Evolutionary conservation across 2,113 vertebrate species (phyloP).

Genomic region (Leptosomus discolor): DNA sequence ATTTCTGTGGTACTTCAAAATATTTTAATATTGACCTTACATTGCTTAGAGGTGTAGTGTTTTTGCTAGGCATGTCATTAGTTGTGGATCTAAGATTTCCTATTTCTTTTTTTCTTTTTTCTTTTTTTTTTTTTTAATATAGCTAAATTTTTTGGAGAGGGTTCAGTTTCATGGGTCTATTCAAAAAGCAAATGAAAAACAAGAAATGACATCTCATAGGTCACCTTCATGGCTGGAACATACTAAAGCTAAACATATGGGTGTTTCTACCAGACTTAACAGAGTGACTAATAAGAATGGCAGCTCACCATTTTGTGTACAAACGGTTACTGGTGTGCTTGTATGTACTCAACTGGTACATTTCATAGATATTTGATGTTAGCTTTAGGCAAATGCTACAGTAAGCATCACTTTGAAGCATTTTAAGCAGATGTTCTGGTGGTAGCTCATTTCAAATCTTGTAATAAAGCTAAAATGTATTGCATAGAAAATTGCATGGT

Average conservation of each 20-base stretch:
- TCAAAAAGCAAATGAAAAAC: background rate
- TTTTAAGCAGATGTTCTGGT: conserved; percentile 2
- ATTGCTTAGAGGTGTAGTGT: background rate
- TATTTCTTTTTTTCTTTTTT: background rate
- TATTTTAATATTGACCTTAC: background rate
- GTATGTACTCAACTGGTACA: background rate
- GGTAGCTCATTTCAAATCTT: background rate
- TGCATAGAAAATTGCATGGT: background rate
- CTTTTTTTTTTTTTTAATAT: background rate
- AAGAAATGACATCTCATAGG: background rate
- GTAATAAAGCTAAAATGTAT: background rate
- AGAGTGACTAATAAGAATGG: background rate
- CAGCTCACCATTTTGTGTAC: background rate
- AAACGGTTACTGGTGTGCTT: background rate
- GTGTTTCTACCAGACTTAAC: background rate
- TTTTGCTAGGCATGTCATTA: background rate
- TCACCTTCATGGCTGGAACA: background rate
- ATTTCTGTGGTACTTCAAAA: background rate
- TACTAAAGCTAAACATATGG: background rate
- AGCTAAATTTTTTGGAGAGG: background rate
- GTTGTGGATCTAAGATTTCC: background rate
- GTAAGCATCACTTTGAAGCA: background rate
- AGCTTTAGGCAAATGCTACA: background rate
- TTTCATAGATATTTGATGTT: conserved; percentile 16
- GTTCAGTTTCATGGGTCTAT: background rate